phyloP scores from a whole-genome alignment of 2,888 invertebrate genomes.

The Apotomis betuletana region DNA sequence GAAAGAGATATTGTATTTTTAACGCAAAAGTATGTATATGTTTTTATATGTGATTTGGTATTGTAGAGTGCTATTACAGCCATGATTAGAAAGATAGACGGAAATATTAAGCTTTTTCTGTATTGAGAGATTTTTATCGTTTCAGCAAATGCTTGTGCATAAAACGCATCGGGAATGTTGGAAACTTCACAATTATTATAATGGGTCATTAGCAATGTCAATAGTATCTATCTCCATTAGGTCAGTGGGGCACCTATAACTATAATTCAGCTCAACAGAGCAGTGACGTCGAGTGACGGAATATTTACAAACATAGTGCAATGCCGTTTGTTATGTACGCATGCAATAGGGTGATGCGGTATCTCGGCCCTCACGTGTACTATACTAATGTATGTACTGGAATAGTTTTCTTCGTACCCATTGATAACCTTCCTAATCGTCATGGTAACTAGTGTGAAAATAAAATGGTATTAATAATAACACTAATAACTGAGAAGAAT shows the following conservation, averaged over 20 bases:
- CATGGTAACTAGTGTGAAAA: conserved; percentile 24
- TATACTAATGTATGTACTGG: too few relatives aligned
- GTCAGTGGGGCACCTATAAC: conserved; percentile 13
- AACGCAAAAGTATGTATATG: too few relatives aligned
- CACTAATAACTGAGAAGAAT: too few relatives aligned
- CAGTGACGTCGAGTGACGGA: conserved; percentile 14
- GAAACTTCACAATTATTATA: not conserved
- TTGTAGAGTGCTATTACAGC: too few relatives aligned
- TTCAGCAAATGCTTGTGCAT: too few relatives aligned
- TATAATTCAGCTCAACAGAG: not conserved
- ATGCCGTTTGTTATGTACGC: conserved; percentile 7
- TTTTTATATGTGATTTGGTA: too few relatives aligned
- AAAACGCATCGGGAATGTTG: not conserved
- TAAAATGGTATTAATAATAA: conserved; percentile 4
- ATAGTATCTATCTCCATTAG: conserved; percentile 2
- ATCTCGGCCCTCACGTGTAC: not conserved
- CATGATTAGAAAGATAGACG: not conserved
- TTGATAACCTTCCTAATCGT: conserved; percentile 29
- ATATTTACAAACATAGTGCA: conserved; percentile 18
- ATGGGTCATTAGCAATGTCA: conserved; percentile 1
- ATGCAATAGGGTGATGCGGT: conserved; percentile 18
- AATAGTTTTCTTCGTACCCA: conserved; percentile 7
- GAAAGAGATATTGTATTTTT: too few relatives aligned
- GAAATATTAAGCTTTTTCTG: too few relatives aligned
- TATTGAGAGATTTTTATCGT: too few relatives aligned